Evolutionary conservation across 2,797 vertebrate genomes (phyloP).

Genomic region (Intellagama lesueurii): DNA sequence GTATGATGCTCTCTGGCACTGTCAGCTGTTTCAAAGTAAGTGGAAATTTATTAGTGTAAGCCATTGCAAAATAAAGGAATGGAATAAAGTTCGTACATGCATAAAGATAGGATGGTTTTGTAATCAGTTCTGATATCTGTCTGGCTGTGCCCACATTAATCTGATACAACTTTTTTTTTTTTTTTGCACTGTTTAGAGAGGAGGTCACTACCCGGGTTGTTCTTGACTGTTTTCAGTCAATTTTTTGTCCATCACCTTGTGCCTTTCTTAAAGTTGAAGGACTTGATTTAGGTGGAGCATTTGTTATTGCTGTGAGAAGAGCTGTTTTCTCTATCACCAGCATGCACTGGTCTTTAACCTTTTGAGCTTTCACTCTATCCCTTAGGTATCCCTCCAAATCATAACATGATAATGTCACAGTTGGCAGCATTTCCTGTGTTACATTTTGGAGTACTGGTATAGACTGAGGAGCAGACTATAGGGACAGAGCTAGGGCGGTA

Average conservation of each 20-base stretch:
- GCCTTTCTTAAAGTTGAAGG: conserved; percentile 18
- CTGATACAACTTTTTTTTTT: not conserved
- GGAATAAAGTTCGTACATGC: conserved; percentile 27
- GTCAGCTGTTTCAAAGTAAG: not conserved
- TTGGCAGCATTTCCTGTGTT: not conserved
- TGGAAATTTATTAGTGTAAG: not conserved
- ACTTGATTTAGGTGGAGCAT: not conserved
- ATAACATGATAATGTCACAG: not conserved
- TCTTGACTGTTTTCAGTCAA: conserved; percentile 23
- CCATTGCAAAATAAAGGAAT: conserved; percentile 2
- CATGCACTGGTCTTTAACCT: too few relatives aligned
- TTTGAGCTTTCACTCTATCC: not conserved
- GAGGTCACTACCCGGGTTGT: conserved; percentile 27
- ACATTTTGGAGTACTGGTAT: not conserved
- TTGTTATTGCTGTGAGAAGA: too few relatives aligned
- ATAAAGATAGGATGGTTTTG: conserved; percentile 14
- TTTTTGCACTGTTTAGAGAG: conserved; percentile 29
- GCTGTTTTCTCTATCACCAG: too few relatives aligned
- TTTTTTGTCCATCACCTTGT: not conserved
- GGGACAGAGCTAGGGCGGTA: too few relatives aligned
- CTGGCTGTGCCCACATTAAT: conserved; percentile 4
- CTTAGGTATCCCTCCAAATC: not conserved
- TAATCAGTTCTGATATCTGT: conserved; percentile 14
- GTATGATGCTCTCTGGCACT: not conserved
- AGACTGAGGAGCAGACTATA: not conserved